These are phyloP conservation scores for Callipepla californica DNA, from an alignment of 2,113 vertebrate genomes.

Conservation along the genomic window DNA sequence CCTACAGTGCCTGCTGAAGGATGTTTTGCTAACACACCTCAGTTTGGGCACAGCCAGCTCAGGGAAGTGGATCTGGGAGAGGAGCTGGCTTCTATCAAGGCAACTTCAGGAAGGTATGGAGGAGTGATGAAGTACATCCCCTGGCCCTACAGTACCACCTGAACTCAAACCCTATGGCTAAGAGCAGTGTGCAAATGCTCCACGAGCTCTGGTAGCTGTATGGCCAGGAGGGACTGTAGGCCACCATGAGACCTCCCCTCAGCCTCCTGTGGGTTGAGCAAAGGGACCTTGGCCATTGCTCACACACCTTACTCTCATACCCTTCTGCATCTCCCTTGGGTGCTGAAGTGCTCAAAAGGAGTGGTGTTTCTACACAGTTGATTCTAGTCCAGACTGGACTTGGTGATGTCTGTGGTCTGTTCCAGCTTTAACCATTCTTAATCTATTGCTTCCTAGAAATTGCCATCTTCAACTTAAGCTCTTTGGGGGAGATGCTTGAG, in stretches of 20 bases:
- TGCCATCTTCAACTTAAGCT: neutral
- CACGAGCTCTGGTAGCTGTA: too few relatives aligned
- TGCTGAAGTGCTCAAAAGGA: neutral
- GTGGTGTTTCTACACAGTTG: neutral
- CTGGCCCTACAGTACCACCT: too few relatives aligned
- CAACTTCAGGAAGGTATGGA: neutral
- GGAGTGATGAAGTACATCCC: rapidly evolving
- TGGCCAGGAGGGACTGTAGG: too few relatives aligned
- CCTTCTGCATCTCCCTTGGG: neutral
- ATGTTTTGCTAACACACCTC: neutral
- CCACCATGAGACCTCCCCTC: neutral
- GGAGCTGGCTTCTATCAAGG: neutral
- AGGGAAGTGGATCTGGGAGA: neutral
- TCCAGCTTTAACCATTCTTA: neutral
- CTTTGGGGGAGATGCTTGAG: neutral
- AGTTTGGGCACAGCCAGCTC: neutral
- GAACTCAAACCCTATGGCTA: too few relatives aligned
- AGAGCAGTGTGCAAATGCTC: too few relatives aligned
- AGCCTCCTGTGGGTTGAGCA: too few relatives aligned
- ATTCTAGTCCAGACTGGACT: neutral
- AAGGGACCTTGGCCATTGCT: too few relatives aligned
- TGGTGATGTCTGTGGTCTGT: too few relatives aligned
- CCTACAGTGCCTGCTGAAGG: neutral
- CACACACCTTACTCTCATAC: neutral
- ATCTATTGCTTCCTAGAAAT: neutral